Conservation (phyloP, 2,888 invertebrate genomes). For the Cordilura impudica region DNA sequence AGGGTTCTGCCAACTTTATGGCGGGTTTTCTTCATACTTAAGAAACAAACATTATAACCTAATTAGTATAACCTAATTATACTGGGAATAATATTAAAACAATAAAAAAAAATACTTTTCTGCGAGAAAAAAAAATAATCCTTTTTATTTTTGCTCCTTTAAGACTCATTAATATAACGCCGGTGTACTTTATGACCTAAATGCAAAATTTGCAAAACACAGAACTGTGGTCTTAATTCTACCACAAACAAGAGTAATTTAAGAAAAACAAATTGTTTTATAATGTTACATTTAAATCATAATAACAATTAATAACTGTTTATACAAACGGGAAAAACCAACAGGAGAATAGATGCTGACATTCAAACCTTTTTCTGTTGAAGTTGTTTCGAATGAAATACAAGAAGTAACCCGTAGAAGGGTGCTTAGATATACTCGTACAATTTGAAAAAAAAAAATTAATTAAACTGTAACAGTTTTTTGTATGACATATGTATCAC, state of each 20-base stretch:
- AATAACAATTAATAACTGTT: constrained; percentile 42
- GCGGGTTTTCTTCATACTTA: too few relatives aligned
- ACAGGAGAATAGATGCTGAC: constrained; percentile 47
- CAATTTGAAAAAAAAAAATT: too few relatives aligned
- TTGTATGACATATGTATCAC: constrained; percentile 33
- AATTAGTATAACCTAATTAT: too few relatives aligned
- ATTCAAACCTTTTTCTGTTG: constrained; percentile 50
- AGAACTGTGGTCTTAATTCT: constrained; percentile 58
- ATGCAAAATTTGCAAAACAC: constrained; percentile 15
- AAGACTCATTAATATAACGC: constrained; percentile 46
- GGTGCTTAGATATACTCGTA: constrained; percentile 24
- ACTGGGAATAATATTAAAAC: constrained; percentile 17
- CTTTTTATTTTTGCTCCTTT: background rate
- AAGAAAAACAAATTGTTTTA: constrained; percentile 65
- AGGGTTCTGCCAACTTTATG: too few relatives aligned
- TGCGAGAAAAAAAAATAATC: constrained; percentile 19
- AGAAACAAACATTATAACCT: too few relatives aligned
- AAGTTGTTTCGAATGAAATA: background rate
- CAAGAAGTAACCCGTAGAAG: constrained; percentile 19
- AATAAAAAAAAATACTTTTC: constrained; percentile 32
- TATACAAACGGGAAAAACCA: constrained; percentile 16
- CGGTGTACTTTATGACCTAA: constrained; percentile 60
- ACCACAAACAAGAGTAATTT: constrained; percentile 58
- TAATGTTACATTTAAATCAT: constrained; percentile 61
- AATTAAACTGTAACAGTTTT: constrained; percentile 59